Base-by-base conservation (phyloP, 2,113 vertebrate genomes). In the Vulpes lagopus region DNA sequence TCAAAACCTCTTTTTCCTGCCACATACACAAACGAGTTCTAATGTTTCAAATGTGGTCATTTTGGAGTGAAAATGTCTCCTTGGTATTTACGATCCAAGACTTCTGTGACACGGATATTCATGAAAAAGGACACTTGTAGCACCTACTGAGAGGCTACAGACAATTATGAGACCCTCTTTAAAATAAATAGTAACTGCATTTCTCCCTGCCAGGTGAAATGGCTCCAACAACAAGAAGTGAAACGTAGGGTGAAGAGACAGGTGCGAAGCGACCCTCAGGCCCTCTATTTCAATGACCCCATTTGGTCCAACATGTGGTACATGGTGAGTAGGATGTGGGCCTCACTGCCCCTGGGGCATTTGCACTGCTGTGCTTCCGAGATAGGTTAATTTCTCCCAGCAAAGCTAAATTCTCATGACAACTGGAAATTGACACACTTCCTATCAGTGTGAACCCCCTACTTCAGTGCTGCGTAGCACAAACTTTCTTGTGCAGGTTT, bases 281-380 rank as follows among this genome's bases (percentile, higher is more conserved):
- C 98, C 19, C 73, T 99, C 92, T 97, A 99, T 86, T 99, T 99
- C 98, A 99, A 99, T 0, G 99, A 99, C 98, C 99, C 99, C 0
- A 99, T 99, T 96, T 99, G 99, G 99, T 99, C 99, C 87, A 99
- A 99, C 98, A 99, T 99, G 99, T 99, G 99, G 99, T 99, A 99
- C 98, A 99, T 99, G 98, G 99, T 99, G 97, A 99, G 99, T 99
- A 92, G 96, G 53, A 11, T 2, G 6, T n/a, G 59, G 22, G 9
- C 60, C 1, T 6, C 5, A 19, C 1, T 6, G 15, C 25, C 49
- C 1, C 0, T 0, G 0, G 0, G 30, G 20, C 22, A 1, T 59
- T 60, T 23, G 12, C 57, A 0, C 11, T 2, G 0, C 83, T 2
- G 0, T 1, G 20, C 38, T 15, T 49, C 43, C 2, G n/a, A 30